phyloP scores from a whole-genome alignment of 2,113 vertebrate species.

The Sturnira hondurensis region DNA sequence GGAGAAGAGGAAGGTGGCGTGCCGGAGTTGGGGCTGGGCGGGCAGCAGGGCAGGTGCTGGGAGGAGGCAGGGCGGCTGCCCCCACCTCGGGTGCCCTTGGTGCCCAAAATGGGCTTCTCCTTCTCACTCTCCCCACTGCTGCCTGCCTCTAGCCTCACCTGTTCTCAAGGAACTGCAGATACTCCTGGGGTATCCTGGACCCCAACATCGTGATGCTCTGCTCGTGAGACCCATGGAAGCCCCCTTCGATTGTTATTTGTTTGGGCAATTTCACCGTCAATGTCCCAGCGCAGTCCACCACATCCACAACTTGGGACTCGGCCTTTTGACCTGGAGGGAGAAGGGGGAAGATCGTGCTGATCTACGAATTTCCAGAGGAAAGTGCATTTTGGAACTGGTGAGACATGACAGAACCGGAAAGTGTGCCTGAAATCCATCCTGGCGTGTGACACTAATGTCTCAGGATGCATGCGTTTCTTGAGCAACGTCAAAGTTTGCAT shows the following conservation, averaged over 20 bases:
- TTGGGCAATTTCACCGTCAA: background rate
- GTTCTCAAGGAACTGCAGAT: background rate
- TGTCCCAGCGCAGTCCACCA: background rate
- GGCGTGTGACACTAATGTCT: background rate
- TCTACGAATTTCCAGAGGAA: background rate
- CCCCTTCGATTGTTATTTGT: background rate
- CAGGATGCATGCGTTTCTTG: background rate
- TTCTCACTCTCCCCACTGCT: background rate
- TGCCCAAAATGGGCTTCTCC: background rate
- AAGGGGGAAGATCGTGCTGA: background rate
- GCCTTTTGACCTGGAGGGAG: background rate
- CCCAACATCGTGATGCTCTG: background rate
- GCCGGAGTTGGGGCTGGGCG: background rate
- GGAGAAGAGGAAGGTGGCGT: background rate
- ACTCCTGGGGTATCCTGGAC: background rate
- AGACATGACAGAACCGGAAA: background rate
- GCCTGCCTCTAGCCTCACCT: background rate
- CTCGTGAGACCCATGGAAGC: rapidly evolving
- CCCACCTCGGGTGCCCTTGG: background rate
- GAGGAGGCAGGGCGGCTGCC: background rate
- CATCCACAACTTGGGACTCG: background rate
- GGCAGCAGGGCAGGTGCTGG: no score
- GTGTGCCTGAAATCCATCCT: background rate
- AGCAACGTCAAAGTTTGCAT: background rate
- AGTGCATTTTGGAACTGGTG: background rate